A percentile compares a stretch with the other conserved stretches of the same genome.
Evolutionary conservation across 2,797 vertebrate genomes (phyloP).

Genomic region (Pyrocephalus nanus): DNA sequence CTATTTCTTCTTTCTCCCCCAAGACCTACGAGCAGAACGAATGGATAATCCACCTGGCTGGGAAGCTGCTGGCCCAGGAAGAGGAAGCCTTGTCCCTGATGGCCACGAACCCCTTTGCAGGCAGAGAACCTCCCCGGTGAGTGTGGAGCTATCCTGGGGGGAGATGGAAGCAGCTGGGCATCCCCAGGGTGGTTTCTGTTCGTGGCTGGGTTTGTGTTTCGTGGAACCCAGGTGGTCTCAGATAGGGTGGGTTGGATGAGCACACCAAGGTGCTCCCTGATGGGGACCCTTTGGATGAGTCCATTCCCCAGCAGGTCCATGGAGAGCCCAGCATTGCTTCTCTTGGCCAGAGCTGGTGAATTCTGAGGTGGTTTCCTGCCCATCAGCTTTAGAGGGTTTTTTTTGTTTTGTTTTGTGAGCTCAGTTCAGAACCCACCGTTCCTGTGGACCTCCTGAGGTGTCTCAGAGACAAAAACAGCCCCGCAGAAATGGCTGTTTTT

Average conservation of each 20-base stretch:
- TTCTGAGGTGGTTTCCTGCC: background rate
- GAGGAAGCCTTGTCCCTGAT: constrained; percentile 83
- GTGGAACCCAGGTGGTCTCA: background rate
- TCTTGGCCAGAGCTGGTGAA: background rate
- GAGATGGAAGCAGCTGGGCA: background rate
- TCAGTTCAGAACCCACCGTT: background rate
- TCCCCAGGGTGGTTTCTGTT: accelerated
- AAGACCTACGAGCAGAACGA: constrained; percentile 97
- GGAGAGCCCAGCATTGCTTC: background rate
- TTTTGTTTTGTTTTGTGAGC: background rate
- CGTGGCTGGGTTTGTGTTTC: background rate
- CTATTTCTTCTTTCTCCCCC: background rate
- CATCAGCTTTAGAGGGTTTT: background rate
- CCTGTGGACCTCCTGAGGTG: background rate
- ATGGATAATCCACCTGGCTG: constrained; percentile 93
- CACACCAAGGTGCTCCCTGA: background rate
- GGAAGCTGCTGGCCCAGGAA: constrained; percentile 89
- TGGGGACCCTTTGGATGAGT: background rate
- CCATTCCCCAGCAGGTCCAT: background rate
- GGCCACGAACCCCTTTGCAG: constrained; percentile 85
- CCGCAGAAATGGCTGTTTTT: background rate
- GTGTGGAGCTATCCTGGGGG: background rate
- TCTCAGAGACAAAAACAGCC: background rate
- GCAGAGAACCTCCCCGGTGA: constrained; percentile 84
- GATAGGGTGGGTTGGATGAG: background rate